These are phyloP conservation scores for Drosophila prosaltans DNA, from an alignment of 1,140 invertebrate genomes.

Conservation along the genomic window DNA sequence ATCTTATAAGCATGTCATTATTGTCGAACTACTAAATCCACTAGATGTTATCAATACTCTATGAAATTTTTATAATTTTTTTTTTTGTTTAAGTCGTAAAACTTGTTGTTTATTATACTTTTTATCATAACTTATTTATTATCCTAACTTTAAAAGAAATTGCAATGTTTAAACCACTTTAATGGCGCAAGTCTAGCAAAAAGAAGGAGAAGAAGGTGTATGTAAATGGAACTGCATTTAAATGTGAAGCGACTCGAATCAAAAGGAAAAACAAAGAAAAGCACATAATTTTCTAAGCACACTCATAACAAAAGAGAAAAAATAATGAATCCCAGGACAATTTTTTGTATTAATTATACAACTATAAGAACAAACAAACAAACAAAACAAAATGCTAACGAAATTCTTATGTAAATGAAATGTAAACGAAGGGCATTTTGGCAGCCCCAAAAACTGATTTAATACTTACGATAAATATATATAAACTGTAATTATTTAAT, in stretches of 20 bases:
- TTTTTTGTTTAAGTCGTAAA: constrained; percentile 62
- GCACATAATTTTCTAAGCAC: constrained; percentile 56
- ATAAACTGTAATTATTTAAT: constrained; percentile 73
- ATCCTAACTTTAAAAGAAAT: constrained; percentile 68
- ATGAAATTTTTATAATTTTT: constrained; percentile 17
- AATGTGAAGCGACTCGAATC: constrained; percentile 73
- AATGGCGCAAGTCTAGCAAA: constrained; percentile 64
- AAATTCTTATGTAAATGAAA: constrained; percentile 73
- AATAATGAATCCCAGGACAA: constrained; percentile 49
- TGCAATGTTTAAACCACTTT: constrained; percentile 72
- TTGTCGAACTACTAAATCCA: constrained; percentile 12
- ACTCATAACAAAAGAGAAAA: constrained; percentile 31
- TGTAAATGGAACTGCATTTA: constrained; percentile 74
- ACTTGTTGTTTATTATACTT: constrained; percentile 74
- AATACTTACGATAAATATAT: constrained; percentile 72
- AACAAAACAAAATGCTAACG: constrained; percentile 48
- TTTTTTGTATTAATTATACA: constrained; percentile 70
- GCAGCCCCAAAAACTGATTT: constrained; percentile 60
- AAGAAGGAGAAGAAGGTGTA: constrained; percentile 49
- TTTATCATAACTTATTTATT: constrained; percentile 79
- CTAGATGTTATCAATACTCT: constrained; percentile 40
- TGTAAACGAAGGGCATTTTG: constrained; percentile 63
- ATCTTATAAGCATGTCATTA: too few relatives aligned
- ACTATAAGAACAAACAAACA: constrained; percentile 37
- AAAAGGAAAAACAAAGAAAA: constrained; percentile 56